Base-by-base conservation (phyloP, 2,888 invertebrate species). In the Lacanobia oleracea region DNA sequence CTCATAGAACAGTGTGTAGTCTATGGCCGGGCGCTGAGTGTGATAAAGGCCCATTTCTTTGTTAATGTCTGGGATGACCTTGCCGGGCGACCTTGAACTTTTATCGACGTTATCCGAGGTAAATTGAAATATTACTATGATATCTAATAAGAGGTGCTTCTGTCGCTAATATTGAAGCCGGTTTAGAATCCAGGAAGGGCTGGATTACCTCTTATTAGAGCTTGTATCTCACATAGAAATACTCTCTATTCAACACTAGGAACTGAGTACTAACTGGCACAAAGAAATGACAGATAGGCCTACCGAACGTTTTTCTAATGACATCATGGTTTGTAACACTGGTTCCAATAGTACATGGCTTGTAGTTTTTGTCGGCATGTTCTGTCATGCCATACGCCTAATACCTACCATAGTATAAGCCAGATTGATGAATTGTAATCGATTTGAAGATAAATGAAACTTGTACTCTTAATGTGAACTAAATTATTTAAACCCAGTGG, bases 1-100 rank as follows among this genome's bases (percentile, higher is more conserved):
- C 27, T 59, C 2, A 27, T 10, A 54, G 45, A 67, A 10, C 43
- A 67, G 54, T 63, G 33, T 61, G 5, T 48, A 50, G 50, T 65
- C 18, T 51, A 21, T 64, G 54, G 23, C 16, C 53, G 68, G 53
- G 40, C 64, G 53, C 61, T 57, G 60, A 16, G 43, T 69, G 64
- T 77, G 60, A 57, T 67, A 60, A 23, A 78, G 57, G 60, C 72
- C 69, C 65, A 76, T 82, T 82, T 81, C 79, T 84, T 82, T 84
- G 81, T 80, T 86, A 85, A 77, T 84, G 78, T 81, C 78, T 79
- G 72, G 66, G 72, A 75, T 90, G 93, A 93, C 94, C 93, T 94
- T 94, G 92, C 78, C 70, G 81, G 70, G 79, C 88, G 92, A 93
- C 94, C 94, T 94, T 94, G 92, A 91, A 89, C 91, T 86, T 90